Conservation (phyloP, 2,113 vertebrate genomes). For the Engystomops pustulosus region DNA sequence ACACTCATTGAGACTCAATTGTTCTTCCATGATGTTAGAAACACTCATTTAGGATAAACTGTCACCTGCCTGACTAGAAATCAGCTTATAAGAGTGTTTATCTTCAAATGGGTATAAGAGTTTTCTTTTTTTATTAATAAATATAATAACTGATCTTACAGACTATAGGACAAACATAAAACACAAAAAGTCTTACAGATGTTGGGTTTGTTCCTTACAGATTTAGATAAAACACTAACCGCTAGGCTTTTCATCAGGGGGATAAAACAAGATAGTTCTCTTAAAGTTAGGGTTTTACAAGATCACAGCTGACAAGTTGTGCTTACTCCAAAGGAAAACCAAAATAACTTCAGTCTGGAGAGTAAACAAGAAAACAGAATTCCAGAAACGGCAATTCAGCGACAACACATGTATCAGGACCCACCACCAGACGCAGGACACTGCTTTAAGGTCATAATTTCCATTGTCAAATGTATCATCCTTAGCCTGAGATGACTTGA, state of each 20-base stretch:
- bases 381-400: not conserved
- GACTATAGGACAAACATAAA: no score
- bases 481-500: not conserved
- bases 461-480: not conserved
- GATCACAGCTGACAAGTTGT: constrained; percentile 38
- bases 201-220: not conserved
- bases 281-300: not conserved
- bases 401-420: not conserved
- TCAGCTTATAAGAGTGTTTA: no score
- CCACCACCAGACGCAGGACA: not conserved
- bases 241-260: not conserved
- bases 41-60: no score
- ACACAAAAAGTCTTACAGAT: no score
- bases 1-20: no score
- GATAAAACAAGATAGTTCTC: not conserved
- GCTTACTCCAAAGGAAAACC: constrained; percentile 14
- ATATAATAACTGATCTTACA: no score
- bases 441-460: not conserved
- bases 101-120: no score
- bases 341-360: constrained; percentile 43
- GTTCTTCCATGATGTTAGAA: no score
- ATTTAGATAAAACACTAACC: not conserved
- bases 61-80: no score
- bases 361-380: constrained; percentile 37
- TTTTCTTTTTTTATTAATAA: no score